Conservation (phyloP, 2,797 vertebrate genomes). For the Tangara arthus region DNA sequence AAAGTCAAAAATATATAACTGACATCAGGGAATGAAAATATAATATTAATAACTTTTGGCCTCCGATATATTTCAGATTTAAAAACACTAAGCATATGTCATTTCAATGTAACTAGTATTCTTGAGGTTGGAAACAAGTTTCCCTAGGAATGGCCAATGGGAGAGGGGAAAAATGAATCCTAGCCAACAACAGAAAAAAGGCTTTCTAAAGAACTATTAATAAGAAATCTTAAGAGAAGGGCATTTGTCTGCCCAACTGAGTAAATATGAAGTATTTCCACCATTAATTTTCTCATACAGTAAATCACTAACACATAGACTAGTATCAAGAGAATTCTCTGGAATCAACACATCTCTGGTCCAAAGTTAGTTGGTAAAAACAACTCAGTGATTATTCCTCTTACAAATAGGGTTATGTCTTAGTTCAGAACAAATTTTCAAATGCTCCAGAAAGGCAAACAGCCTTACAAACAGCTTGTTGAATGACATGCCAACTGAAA, state of each 20-base stretch:
- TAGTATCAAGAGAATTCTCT: slow-evolving; percentile 9
- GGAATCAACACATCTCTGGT: background rate
- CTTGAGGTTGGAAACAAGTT: slow-evolving; percentile 15
- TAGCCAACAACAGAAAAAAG: background rate
- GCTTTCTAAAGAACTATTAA: background rate
- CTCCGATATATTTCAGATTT: background rate
- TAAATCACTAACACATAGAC: slow-evolving; percentile 8
- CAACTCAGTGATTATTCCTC: slow-evolving; percentile 3
- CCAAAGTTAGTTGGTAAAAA: slow-evolving; percentile 36
- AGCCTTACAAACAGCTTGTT: slow-evolving; percentile 25
- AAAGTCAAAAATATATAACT: background rate
- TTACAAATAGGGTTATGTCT: slow-evolving; percentile 7
- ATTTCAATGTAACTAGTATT: background rate
- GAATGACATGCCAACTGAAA: slow-evolving; percentile 63
- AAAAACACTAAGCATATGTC: background rate
- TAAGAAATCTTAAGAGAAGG: slow-evolving; percentile 15
- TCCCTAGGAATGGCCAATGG: background rate
- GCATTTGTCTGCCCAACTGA: slow-evolving; percentile 7
- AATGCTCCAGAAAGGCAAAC: slow-evolving; percentile 43
- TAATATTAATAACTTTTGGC: background rate
- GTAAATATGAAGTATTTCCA: slow-evolving; percentile 35
- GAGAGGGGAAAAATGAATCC: background rate
- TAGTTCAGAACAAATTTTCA: slow-evolving; percentile 20
- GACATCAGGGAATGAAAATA: slow-evolving; percentile 22
- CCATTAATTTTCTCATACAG: background rate